Percentiles rank a stretch among this genome's conserved stretches.
Conservation (phyloP, 2,797 vertebrate species). For the Sebastes variabilis region DNA sequence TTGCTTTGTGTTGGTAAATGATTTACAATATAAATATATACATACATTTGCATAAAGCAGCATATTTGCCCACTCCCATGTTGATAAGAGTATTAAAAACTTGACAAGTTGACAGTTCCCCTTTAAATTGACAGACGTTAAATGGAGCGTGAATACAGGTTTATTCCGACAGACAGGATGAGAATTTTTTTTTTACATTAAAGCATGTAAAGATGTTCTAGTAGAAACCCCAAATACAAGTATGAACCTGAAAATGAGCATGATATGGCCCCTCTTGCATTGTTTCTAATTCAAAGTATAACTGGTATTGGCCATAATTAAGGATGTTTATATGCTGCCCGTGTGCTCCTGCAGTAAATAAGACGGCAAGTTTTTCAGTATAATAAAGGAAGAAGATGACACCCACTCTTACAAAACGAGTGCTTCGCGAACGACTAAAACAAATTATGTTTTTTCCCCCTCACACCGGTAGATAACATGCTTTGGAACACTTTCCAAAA, state of each 20-base stretch:
- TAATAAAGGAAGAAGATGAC: slow-evolving; percentile 2
- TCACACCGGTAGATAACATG: slow-evolving; percentile 23
- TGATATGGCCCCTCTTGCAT: not conserved
- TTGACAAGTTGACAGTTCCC: too few species aligned
- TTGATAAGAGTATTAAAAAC: too few species aligned
- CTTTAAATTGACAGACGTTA: too few species aligned
- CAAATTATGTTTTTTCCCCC: slow-evolving; percentile 2
- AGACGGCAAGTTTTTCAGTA: not conserved
- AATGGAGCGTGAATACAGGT: too few species aligned
- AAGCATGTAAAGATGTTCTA: not conserved
- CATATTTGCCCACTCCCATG: too few species aligned
- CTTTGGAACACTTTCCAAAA: slow-evolving; percentile 45
- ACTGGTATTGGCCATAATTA: not conserved
- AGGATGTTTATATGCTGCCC: not conserved
- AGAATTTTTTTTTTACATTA: not conserved
- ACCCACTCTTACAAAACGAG: slow-evolving; percentile 21
- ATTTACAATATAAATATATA: too few species aligned
- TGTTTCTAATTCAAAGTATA: not conserved
- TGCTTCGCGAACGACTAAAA: slow-evolving; percentile 18
- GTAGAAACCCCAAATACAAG: not conserved
- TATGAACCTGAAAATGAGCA: not conserved
- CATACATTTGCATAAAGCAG: too few species aligned
- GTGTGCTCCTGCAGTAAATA: not conserved
- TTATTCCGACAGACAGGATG: not conserved
- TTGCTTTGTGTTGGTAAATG: too few species aligned